Conservation (phyloP, 1,140 invertebrate species). For the Anadara kagoshimensis region DNA sequence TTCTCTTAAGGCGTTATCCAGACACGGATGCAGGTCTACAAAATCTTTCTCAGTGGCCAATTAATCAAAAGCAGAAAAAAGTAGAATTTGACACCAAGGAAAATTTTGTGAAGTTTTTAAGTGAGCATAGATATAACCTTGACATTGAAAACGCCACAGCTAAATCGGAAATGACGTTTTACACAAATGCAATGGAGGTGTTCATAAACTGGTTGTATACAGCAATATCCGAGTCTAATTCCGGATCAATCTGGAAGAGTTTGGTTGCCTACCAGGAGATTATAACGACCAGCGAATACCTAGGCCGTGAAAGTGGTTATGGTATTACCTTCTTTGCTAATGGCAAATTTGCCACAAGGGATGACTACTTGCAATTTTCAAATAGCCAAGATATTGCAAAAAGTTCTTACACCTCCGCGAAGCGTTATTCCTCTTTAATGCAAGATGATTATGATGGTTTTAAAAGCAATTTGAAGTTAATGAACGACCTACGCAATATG, state of each 20-base stretch:
- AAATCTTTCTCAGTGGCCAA: conserved; percentile 45
- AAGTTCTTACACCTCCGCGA: conserved; percentile 40
- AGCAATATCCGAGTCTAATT: conserved; percentile 46
- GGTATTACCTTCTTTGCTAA: conserved; percentile 45
- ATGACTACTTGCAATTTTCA: conserved; percentile 46
- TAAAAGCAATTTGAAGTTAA: conserved; percentile 25
- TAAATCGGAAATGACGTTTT: conserved; percentile 45
- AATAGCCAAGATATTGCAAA: conserved; percentile 53
- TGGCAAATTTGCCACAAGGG: conserved; percentile 44
- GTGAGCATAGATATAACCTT: conserved; percentile 47
- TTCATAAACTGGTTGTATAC: conserved; percentile 52
- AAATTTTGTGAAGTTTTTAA: conserved; percentile 45
- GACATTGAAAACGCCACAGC: conserved; percentile 41
- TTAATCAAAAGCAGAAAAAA: conserved; percentile 13
- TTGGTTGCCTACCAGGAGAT: conserved; percentile 57
- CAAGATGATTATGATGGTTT: conserved; percentile 37
- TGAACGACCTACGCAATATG: conserved; percentile 21
- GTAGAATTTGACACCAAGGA: conserved; percentile 44
- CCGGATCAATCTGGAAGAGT: conserved; percentile 52
- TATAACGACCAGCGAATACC: conserved; percentile 46
- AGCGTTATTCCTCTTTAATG: conserved; percentile 44
- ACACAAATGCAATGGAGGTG: conserved; percentile 43
- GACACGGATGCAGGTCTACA: conserved; percentile 44
- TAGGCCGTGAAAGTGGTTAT: conserved; percentile 49
- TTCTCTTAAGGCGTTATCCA: conserved; percentile 46